Evolutionary conservation across 2,113 vertebrate species (phyloP), one percentile per base, ranked within the genome.

Genomic region (Pedionomus torquatus): DNA sequence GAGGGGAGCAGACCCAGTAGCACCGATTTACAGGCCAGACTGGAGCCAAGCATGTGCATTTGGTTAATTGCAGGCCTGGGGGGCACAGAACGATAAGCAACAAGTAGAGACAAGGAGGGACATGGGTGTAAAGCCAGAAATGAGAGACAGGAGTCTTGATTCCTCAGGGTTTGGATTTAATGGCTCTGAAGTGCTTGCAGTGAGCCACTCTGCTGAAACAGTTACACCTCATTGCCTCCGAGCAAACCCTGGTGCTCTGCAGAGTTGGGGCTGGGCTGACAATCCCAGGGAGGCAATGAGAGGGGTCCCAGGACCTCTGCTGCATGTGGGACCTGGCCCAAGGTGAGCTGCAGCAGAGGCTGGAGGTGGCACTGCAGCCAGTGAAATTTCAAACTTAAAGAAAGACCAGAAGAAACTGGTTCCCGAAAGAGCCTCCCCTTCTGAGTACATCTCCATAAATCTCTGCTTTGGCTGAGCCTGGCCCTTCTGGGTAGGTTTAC

Each of bases 121-220:
- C 15, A 46, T 16, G 31, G 41, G 10, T 60, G 54, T 58, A 81
- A 68, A 76, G 15, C 13, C 77, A 91, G 72, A n/a, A 64, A 33
- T 1, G 16, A 87, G 55, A 87, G 72, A 81, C 76, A 91, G 14
- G 74, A 95, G 51, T 58, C 44, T 85, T 85, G 55, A 51, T 18
- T 79, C 70, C 95, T 76, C 75, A 12, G 95, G 86, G 75, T 65
- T 63, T 7, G 17, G 51, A 82, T 88, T 85, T 68, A 84, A 54
- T 8, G n/a, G 46, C 74, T 87, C 46, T 70, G 64, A 60, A 75
- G n/a, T 0, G 2, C 64, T 69, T 77, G 77, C 33, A 13, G 9
- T 16, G 65, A 57, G 33, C 60, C 1, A 5, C 0, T 1, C 10
- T 0, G 2, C 43, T 20, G 49, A 51, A 69, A 55, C 0, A 1